Base-by-base conservation (phyloP, 2,113 vertebrate species). In the Ictalurus furcatus region DNA sequence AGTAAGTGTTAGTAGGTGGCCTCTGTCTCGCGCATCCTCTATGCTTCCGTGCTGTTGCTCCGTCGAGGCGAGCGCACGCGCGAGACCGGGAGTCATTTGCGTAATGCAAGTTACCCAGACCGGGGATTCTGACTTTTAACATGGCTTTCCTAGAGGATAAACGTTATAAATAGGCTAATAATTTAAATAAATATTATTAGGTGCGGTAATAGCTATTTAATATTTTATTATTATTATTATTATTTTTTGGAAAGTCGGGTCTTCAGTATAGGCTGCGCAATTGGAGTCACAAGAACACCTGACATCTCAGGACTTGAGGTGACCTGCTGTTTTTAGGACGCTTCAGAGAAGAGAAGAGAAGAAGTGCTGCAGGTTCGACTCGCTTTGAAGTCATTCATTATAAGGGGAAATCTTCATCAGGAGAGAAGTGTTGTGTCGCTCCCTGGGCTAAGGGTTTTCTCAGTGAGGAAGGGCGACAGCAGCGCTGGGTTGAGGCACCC, bases 1-100 rank as follows among this genome's bases (percentile, higher is more conserved):
- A 73, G 28, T 59, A 14, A 73, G 69, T 54, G 28, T 74, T 74
- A 48, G 34, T 37, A 61, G 69, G 71, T 86, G 85, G 69, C 63
- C 61, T 82, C n/a, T 37, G 48, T 19, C 52, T 69, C 44, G 78
- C 63, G 86, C 86, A 88, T 88, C 86, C 76, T 82, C 63, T 69
- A 3, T 58, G 59, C 9, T 81, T 80, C 80, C 30, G 76, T 79
- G 44, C 63, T 28, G 19, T 19, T 65, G 78, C 61, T 25, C 44
- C 61, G 30, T n/a, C 23, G 12, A 69, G 44, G 11, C 78, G 48
- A 63, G 86, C 86, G 86, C 74, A 87, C 28, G 37, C 34, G 48
- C 17, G 74, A 67, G 28, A 7, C 34, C 48, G 59, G 54, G 86
- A 54, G 52, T 52, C 17, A 56, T 79, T 30, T 69, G 48, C 54